These are phyloP conservation scores for Drosophila tropicalis DNA, from an alignment of 1,140 invertebrate genomes.

Conservation along the genomic window DNA sequence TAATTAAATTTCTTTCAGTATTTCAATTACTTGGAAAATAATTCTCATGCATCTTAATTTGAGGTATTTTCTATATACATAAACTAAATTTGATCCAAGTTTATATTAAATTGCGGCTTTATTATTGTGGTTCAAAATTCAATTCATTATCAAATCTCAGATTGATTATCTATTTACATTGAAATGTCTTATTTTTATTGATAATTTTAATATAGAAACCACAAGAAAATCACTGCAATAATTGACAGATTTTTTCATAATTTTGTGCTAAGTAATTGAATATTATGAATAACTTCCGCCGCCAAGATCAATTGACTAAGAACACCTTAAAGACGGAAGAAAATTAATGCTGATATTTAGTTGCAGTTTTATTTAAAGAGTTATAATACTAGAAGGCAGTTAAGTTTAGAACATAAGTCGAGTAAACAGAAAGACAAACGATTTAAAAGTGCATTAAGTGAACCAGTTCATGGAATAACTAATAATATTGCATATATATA, in stretches of 20 bases:
- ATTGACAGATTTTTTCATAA: background rate
- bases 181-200: slow-evolving; percentile 42
- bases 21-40: no score
- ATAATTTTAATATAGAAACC: slow-evolving; percentile 29
- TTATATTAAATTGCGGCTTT: slow-evolving; percentile 35
- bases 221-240: slow-evolving; percentile 20
- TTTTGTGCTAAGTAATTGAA: background rate
- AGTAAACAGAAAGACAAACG: no score
- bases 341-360: no score
- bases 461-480: no score
- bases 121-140: slow-evolving; percentile 54
- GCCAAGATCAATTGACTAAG: no score
- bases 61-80: background rate
- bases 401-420: no score
- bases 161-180: slow-evolving; percentile 62
- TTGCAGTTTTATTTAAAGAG: no score
- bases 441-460: no score
- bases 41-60: background rate
- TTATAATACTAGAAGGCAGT: no score
- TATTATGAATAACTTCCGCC: background rate
- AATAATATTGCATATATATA: no score
- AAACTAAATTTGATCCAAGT: slow-evolving; percentile 8
- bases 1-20: background rate
- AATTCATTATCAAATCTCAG: slow-evolving; percentile 23
- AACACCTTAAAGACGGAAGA: no score